Conservation (phyloP, 1,140 invertebrate genomes). For the Drosophila sp. region DNA sequence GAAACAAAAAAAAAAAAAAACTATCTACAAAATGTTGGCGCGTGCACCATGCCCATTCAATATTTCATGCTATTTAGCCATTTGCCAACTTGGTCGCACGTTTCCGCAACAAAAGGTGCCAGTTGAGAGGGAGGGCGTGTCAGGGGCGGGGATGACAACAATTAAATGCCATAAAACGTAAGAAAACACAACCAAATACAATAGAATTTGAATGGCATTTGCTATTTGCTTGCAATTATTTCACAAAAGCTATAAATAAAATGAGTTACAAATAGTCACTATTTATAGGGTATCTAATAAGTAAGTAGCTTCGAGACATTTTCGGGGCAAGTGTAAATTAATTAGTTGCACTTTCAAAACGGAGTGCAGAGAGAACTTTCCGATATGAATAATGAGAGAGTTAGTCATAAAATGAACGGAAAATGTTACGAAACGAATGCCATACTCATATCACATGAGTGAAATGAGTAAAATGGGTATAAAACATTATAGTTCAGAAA, state of each 20-base stretch:
- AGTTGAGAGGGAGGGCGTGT: not conserved
- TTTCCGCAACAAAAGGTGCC: conserved; percentile 2
- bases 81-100: conserved; percentile 18
- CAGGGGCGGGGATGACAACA: not conserved
- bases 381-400: not conserved
- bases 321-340: not conserved
- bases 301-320: too few species aligned
- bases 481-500: too few species aligned
- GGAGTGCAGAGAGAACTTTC: not conserved
- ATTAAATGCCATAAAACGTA: not conserved
- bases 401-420: not conserved
- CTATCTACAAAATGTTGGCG: conserved; percentile 17
- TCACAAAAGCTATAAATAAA: not conserved
- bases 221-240: not conserved
- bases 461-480: too few species aligned
- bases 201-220: conserved; percentile 2
- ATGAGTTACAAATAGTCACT: not conserved
- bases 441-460: too few species aligned
- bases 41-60: conserved; percentile 12
- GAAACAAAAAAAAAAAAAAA: not conserved
- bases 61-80: conserved; percentile 1
- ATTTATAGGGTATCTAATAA: not conserved
- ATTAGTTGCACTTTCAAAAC: not conserved
- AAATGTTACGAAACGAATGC: not conserved
- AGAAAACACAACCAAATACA: not conserved